Evolutionary conservation across 2,113 vertebrate species (phyloP).

Genomic region (Mesitornis unicolor): DNA sequence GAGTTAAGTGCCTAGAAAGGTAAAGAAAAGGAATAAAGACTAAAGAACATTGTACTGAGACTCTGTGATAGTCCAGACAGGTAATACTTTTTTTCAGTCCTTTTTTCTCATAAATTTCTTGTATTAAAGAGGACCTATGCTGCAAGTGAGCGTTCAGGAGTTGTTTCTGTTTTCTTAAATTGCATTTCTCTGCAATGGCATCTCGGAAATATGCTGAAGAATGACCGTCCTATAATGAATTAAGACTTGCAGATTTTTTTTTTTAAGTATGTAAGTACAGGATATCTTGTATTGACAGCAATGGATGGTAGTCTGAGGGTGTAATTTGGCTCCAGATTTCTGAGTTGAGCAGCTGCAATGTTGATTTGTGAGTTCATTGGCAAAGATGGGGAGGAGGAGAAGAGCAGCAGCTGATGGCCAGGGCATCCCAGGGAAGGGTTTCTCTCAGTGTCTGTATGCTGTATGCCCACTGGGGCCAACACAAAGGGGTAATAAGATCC

Average conservation of each 20-base stretch:
- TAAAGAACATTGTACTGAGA: neutral
- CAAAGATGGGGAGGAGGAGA: neutral
- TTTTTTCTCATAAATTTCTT: neutral
- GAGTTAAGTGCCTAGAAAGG: neutral
- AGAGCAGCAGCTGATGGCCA: neutral
- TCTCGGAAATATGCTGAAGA: neutral
- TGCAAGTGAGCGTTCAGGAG: neutral
- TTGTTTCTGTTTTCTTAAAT: neutral
- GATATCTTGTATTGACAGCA: neutral
- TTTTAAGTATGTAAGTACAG: neutral
- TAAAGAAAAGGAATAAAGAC: neutral
- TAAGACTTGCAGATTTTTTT: neutral
- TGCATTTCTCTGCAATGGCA: neutral
- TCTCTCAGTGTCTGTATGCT: neutral
- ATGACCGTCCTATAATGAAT: neutral
- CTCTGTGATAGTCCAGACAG: neutral
- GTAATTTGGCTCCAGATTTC: neutral
- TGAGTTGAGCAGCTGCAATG: neutral
- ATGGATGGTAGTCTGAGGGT: neutral
- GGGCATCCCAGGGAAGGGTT: neutral
- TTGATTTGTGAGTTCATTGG: neutral
- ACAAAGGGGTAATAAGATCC: neutral
- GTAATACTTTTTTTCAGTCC: neutral
- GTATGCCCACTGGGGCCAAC: neutral
- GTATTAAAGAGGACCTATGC: accelerated